Conservation (phyloP, 2,888 invertebrate genomes). For the Raillietiella orientalis region DNA sequence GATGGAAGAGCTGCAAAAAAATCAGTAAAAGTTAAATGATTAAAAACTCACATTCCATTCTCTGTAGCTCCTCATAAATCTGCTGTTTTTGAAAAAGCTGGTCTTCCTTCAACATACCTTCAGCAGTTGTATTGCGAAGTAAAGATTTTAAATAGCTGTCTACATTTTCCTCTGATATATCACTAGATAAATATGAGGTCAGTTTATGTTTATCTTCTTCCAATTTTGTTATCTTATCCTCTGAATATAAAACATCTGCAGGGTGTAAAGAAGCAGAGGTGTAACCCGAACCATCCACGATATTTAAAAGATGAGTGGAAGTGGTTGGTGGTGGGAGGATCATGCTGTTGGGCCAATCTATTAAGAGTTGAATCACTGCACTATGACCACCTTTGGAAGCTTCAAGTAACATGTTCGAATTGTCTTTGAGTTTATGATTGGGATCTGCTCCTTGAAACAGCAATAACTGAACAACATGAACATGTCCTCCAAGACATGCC, state of each 20-base stretch:
- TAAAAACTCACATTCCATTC: constrained; percentile 6
- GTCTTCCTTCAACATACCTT: constrained; percentile 16
- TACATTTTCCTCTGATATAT: no score
- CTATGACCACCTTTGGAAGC: constrained; percentile 95
- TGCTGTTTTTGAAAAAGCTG: constrained; percentile 30
- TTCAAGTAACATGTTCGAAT: constrained; percentile 92
- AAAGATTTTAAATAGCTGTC: no score
- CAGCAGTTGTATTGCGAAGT: constrained; percentile 1
- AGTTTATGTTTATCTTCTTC: no score
- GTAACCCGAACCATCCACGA: no score
- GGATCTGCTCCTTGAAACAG: constrained; percentile 76
- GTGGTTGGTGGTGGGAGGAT: constrained; percentile 27
- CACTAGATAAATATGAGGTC: no score
- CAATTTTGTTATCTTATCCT: no score
- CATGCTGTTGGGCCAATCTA: constrained; percentile 72
- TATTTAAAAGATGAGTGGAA: no score
- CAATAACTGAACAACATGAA: constrained; percentile 65
- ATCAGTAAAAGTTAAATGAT: no score
- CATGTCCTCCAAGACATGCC: constrained; percentile 86
- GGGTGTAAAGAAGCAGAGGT: no score
- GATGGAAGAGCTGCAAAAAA: no score
- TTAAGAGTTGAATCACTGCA: constrained; percentile 63
- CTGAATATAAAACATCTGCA: no score
- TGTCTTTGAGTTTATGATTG: constrained; percentile 87
- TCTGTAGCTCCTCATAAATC: constrained; percentile 29